These are phyloP conservation scores for Adelges cooleyi DNA, from an alignment of 1,140 invertebrate species.

Conservation along the genomic window DNA sequence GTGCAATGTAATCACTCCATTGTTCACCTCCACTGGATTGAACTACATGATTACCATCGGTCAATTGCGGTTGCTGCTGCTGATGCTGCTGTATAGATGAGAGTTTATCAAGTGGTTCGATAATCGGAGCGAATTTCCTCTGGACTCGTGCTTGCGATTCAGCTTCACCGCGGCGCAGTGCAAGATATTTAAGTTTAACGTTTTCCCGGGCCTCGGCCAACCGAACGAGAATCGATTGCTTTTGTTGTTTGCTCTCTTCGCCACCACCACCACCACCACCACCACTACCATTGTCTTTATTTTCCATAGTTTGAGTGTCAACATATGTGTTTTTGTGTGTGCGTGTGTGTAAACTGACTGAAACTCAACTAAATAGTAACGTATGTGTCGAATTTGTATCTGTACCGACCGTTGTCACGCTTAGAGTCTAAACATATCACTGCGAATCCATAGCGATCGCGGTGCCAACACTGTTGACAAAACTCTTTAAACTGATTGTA, in stretches of 20 bases:
- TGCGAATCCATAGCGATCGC: background rate
- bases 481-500: constrained; percentile 32
- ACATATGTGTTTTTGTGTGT: too few species aligned
- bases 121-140: background rate
- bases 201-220: constrained; percentile 1
- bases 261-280: too few species aligned
- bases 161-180: background rate
- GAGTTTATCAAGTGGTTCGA: background rate
- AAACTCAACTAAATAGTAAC: background rate
- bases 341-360: too few species aligned
- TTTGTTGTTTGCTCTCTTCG: background rate
- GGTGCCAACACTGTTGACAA: constrained; percentile 30
- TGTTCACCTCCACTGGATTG: too few species aligned
- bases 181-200: background rate
- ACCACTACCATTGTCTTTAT: background rate
- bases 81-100: too few species aligned
- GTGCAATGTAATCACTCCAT: background rate
- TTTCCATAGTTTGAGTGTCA: too few species aligned
- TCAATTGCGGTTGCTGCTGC: background rate
- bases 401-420: background rate
- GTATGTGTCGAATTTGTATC: background rate
- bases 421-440: background rate
- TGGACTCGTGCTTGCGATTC: background rate
- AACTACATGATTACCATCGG: too few species aligned
- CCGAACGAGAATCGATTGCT: background rate